Conservation (phyloP, 2,113 vertebrate genomes). For the Halichoeres trimaculatus region DNA sequence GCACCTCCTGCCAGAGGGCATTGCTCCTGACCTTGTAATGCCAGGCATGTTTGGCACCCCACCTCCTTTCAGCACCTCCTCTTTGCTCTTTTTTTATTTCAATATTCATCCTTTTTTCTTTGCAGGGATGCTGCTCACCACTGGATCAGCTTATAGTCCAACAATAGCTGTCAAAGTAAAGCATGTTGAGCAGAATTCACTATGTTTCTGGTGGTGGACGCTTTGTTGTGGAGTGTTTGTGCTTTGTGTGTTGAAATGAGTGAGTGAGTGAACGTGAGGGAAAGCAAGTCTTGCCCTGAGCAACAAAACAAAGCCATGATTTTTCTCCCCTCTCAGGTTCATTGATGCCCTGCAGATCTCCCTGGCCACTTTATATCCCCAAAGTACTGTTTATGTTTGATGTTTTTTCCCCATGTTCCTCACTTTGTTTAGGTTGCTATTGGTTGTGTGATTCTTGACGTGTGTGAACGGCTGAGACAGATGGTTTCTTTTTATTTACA, state of each 20-base stretch:
- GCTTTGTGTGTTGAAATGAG: slow-evolving; percentile 29
- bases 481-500: slow-evolving; percentile 24
- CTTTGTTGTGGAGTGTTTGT: slow-evolving; percentile 34
- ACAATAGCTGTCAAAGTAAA: slow-evolving; percentile 47
- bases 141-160: slow-evolving; percentile 23
- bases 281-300: slow-evolving; percentile 58
- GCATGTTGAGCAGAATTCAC: slow-evolving; percentile 41
- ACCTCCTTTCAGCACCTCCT: slow-evolving; percentile 45
- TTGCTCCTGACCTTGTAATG: slow-evolving; percentile 71
- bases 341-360: slow-evolving; percentile 64
- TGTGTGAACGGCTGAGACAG: slow-evolving; percentile 19
- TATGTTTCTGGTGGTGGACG: slow-evolving; percentile 45
- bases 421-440: slow-evolving; percentile 20
- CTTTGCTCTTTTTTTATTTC: slow-evolving; percentile 36
- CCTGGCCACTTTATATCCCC: slow-evolving; percentile 44
- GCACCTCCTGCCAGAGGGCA: slow-evolving; percentile 65
- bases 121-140: slow-evolving; percentile 40
- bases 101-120: slow-evolving; percentile 57
- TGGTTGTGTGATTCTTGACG: slow-evolving; percentile 31
- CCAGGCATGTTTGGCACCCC: slow-evolving; percentile 60
- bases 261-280: slow-evolving; percentile 26
- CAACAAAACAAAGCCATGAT: slow-evolving; percentile 51
- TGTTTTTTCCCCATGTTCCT: slow-evolving; percentile 23
- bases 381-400: slow-evolving; percentile 20
- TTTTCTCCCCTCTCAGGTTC: slow-evolving; percentile 48